A percentile compares a stretch with the other conserved stretches of the same genome.
Evolutionary conservation across 2,888 invertebrate species (phyloP).

Genomic region (Polydrusus cervinus): DNA sequence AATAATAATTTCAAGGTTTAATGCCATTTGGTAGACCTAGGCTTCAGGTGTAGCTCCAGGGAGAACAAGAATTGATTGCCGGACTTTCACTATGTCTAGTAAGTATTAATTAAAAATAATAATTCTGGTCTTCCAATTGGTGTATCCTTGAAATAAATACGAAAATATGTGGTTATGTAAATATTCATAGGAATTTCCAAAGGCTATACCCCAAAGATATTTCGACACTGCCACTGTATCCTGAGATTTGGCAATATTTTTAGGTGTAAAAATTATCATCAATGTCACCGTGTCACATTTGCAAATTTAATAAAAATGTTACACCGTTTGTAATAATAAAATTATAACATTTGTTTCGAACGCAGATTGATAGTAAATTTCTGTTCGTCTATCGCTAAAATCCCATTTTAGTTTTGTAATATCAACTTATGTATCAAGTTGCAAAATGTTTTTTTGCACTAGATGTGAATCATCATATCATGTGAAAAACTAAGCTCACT

Average conservation of each 20-base stretch:
- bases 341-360: no score
- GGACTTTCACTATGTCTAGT: not conserved
- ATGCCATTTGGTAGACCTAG: no score
- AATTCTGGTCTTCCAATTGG: not conserved
- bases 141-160: not conserved
- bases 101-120: not conserved
- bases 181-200: not conserved
- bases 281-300: constrained; percentile 8
- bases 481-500: no score
- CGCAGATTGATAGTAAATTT: no score
- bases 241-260: constrained; percentile 1
- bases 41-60: no score
- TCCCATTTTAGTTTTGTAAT: no score
- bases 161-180: not conserved
- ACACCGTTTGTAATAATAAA: not conserved
- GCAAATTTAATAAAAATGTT: not conserved
- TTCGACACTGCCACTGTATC: not conserved
- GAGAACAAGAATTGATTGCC: no score
- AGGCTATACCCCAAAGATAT: not conserved
- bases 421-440: no score
- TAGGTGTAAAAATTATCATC: not conserved
- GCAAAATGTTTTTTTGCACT: no score
- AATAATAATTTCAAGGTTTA: no score
- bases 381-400: no score
- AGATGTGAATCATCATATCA: no score